phyloP scores from a whole-genome alignment of 2,113 vertebrate species.

The Typhlomys cinereus region DNA sequence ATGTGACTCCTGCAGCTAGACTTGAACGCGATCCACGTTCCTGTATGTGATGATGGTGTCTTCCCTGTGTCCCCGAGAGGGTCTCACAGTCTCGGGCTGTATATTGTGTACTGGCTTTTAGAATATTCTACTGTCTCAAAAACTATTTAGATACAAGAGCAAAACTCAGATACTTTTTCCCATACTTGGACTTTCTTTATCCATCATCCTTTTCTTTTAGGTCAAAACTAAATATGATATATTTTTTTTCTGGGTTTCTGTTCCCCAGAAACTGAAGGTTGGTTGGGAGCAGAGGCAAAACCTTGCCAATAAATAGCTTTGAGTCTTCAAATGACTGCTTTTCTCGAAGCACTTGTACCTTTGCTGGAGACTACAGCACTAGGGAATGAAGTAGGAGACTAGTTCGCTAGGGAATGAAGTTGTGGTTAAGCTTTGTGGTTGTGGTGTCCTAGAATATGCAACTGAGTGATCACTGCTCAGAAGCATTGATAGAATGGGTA shows the following conservation, averaged over 20 bases:
- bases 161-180: slow-evolving; percentile 1
- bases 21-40: not conserved
- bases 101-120: not conserved
- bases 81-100: not conserved
- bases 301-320: not conserved
- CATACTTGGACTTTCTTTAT: not conserved
- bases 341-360: slow-evolving; percentile 14
- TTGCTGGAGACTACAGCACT: not conserved
- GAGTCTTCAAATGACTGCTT: not conserved
- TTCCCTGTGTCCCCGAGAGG: not conserved
- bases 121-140: slow-evolving; percentile 5
- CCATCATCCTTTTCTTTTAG: not conserved
- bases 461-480: not conserved
- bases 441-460: slow-evolving; percentile 27
- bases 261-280: not conserved
- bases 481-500: not conserved
- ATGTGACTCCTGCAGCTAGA: not conserved
- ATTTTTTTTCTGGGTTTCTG: not conserved
- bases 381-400: not conserved
- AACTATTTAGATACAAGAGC: not conserved
- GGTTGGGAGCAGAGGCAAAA: not conserved
- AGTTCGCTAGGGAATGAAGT: not conserved
- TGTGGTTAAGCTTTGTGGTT: slow-evolving; percentile 27
- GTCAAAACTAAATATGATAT: not conserved
- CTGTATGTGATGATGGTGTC: not conserved